A percentile compares a stretch with the other conserved stretches of the same genome.
Conservation (phyloP, 1,140 invertebrate genomes). For the Hestina assimilis region DNA sequence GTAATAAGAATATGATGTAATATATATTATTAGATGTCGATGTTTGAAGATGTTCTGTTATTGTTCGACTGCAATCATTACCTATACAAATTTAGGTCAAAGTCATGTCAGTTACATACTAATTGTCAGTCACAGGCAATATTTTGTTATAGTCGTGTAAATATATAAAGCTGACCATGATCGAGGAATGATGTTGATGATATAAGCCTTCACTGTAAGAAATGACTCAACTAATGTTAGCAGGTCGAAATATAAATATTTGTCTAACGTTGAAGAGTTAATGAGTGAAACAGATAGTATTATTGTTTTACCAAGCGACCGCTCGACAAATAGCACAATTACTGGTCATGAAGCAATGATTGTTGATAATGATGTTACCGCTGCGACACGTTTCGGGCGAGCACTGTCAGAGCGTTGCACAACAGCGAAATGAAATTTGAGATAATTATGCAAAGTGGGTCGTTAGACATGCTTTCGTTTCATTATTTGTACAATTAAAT, state of each 20-base stretch:
- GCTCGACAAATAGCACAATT: constrained; percentile 50
- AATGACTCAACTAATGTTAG: constrained; percentile 3
- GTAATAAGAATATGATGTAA: no score
- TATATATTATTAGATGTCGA: no score
- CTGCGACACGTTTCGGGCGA: constrained; percentile 69
- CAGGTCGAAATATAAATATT: constrained; percentile 13
- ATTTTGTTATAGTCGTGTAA: constrained; percentile 25
- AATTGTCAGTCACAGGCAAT: constrained; percentile 25
- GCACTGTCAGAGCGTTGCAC: constrained; percentile 59
- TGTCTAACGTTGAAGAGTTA: constrained; percentile 37
- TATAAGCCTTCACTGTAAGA: constrained; percentile 10
- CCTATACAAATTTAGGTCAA: constrained; percentile 24
- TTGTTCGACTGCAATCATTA: constrained; percentile 11
- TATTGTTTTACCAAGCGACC: constrained; percentile 51
- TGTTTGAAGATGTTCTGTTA: constrained; percentile 18
- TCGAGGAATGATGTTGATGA: constrained; percentile 10
- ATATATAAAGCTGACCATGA: constrained; percentile 20
- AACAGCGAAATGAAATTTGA: constrained; percentile 47
- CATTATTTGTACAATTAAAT: constrained; percentile 22
- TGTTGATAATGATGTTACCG: constrained; percentile 70
- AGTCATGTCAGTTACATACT: constrained; percentile 26
- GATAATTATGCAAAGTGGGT: constrained; percentile 57
- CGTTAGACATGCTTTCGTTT: constrained; percentile 34
- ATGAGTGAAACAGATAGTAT: constrained; percentile 55
- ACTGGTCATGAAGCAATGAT: constrained; percentile 64